Evolutionary conservation across 2,888 invertebrate genomes (phyloP), one percentile per base, ranked within the genome.

Genomic region (Dolichomitus sp.): DNA sequence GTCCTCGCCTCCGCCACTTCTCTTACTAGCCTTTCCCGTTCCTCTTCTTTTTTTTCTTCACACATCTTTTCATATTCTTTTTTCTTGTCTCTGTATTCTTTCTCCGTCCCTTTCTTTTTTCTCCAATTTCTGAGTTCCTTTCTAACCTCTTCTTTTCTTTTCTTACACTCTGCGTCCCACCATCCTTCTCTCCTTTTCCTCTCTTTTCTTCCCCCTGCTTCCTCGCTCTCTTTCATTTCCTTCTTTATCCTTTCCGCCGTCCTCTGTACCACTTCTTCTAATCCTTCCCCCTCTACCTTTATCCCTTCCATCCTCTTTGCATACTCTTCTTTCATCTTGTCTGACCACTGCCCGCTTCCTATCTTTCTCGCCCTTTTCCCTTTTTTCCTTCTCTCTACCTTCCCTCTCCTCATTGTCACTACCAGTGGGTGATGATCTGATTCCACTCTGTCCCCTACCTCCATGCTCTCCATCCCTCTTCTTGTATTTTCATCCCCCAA

Each of bases 371-470:
- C n/a, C 11, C 30, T 19, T 33, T 50, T 11, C 30, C n/a, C 37
- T 42, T 50, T 9, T 11, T 40, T 63, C n/a, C n/a, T n/a, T n/a
- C n/a, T n/a, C n/a, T 54, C 63, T 30, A 0, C 33, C 11, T 42
- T 48, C 19, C 37, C 52, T 11, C 33, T 17, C 45, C 42, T n/a
- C 19, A 54, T 40, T 9, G 37, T 37, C 50, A 50, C 61, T 30
- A 33, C 33, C 33, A 73, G 1, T 3, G 83, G 81, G 12, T 72
- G 52, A 50, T 82, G 80, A 11, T 84, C 77, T 6, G 80, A 83
- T 14, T 82, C 70, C 23, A 81, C 33, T 61, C 68, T 68, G 9
- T 72, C 63, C 3, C 17, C 69, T 9, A 78, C 63, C n/a, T 57
- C n/a, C 11, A 84, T n/a, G 9, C 27, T n/a, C n/a, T n/a, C n/a